Conservation (phyloP, 2,888 invertebrate species). For the Hypena proboscidalis region DNA sequence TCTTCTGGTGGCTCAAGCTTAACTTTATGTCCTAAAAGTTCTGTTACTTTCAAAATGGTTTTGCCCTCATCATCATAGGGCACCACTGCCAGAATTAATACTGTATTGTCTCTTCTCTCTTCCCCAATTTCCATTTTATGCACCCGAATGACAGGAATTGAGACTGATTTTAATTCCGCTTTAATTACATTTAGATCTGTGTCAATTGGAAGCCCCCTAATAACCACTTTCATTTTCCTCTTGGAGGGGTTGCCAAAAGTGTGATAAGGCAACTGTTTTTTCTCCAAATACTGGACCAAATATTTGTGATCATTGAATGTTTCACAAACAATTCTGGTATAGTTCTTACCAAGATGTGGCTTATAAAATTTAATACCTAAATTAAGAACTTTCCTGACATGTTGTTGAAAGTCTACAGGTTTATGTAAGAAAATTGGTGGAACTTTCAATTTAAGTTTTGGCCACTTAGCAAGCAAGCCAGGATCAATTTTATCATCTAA, state of each 20-base stretch:
- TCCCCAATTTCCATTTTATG: constrained; percentile 59
- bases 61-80: constrained; percentile 52
- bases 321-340: constrained; percentile 52
- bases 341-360: constrained; percentile 39
- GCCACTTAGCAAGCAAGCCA: constrained; percentile 48
- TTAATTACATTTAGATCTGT: constrained; percentile 50
- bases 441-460: constrained; percentile 48
- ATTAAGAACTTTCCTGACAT: constrained; percentile 48
- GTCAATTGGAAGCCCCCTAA: constrained; percentile 58
- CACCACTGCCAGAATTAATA: constrained; percentile 59
- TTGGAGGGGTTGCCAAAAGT: constrained; percentile 62
- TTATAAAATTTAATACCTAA: constrained; percentile 53
- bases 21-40: constrained; percentile 53
- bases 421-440: constrained; percentile 62
- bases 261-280: constrained; percentile 59
- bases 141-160: constrained; percentile 59
- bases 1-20: constrained; percentile 57
- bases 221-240: constrained; percentile 62
- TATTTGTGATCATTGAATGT: constrained; percentile 54
- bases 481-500: constrained; percentile 33
- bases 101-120: constrained; percentile 39
- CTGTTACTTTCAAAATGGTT: constrained; percentile 48
- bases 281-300: constrained; percentile 55
- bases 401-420: constrained; percentile 40
- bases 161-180: constrained; percentile 48